These are phyloP conservation scores for Didymodactylos carnosus DNA, from an alignment of 2,888 invertebrate genomes.

Conservation along the genomic window DNA sequence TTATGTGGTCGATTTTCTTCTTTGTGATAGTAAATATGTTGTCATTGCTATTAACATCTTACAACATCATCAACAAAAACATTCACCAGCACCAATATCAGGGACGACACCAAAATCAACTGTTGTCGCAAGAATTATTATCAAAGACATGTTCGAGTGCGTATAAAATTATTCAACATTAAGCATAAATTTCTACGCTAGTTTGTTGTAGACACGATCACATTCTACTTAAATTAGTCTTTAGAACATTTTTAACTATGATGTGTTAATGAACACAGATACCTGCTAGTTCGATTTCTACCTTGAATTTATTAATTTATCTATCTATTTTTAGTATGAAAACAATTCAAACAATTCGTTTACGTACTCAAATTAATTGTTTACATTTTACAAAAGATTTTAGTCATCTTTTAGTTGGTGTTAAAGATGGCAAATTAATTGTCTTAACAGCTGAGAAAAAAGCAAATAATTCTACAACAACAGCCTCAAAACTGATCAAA, in stretches of 20 bases:
- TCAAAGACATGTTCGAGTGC: neutral
- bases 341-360: slow-evolving; percentile 6
- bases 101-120: too few relatives aligned
- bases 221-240: too few relatives aligned
- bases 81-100: neutral
- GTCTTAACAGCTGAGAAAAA: slow-evolving; percentile 20
- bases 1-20: slow-evolving; percentile 4
- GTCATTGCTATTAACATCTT: neutral
- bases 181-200: too few relatives aligned
- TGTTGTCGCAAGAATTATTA: neutral
- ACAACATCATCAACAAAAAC: neutral
- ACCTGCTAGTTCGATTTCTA: too few relatives aligned
- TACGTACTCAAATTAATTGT: slow-evolving; percentile 8
- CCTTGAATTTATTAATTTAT: neutral
- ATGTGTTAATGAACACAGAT: too few relatives aligned
- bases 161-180: too few relatives aligned
- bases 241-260: too few relatives aligned
- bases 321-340: neutral
- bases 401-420: slow-evolving; percentile 43
- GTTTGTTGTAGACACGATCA: too few relatives aligned
- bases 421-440: slow-evolving; percentile 40
- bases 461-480: too few relatives aligned
- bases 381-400: slow-evolving; percentile 22
- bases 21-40: slow-evolving; percentile 4
- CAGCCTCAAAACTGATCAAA: too few relatives aligned